These are phyloP conservation scores for Drosophila teissieri DNA, from an alignment of 1,140 invertebrate species.

Conservation along the genomic window DNA sequence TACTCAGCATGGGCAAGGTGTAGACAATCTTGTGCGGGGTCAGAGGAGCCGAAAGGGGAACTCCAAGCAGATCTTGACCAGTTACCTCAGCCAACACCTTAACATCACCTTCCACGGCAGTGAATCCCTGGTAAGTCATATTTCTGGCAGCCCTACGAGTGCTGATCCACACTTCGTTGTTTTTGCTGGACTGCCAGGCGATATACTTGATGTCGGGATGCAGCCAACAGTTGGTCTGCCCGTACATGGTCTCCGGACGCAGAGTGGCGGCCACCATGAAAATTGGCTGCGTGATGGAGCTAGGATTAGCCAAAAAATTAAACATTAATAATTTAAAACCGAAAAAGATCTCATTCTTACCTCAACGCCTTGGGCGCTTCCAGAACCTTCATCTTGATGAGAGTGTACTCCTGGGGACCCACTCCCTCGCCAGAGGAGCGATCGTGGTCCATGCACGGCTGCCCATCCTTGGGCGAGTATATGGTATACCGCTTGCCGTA, in stretches of 20 bases:
- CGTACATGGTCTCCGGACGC: conserved; percentile 99
- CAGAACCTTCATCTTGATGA: conserved; percentile 96
- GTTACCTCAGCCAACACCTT: conserved; percentile 89
- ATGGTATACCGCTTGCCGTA: conserved; percentile 99
- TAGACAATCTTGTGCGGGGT: conserved; percentile 94
- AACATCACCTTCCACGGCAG: conserved; percentile 91
- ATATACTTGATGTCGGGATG: conserved; percentile 97
- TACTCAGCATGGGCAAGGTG: conserved; percentile 98
- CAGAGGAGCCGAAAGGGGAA: conserved; percentile 92
- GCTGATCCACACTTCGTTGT: conserved; percentile 93
- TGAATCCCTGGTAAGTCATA: conserved; percentile 98
- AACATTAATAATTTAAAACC: neutral
- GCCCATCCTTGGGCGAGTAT: conserved; percentile 97
- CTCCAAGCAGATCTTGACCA: conserved; percentile 92
- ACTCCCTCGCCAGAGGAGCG: conserved; percentile 97
- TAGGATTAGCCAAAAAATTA: neutral
- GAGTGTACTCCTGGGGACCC: conserved; percentile 98
- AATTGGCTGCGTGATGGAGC: conserved; percentile 61
- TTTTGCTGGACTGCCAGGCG: conserved; percentile 90
- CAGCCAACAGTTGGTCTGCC: conserved; percentile 99
- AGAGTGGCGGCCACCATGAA: conserved; percentile 97
- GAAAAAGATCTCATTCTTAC: conserved; percentile 77
- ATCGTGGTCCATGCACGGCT: conserved; percentile 99
- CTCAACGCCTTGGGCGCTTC: conserved; percentile 90
- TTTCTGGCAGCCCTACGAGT: conserved; percentile 95